These are phyloP conservation scores for Paragorgia papillata DNA, from an alignment of 92 coral and sea anemone genomes.

Conservation along the genomic window DNA sequence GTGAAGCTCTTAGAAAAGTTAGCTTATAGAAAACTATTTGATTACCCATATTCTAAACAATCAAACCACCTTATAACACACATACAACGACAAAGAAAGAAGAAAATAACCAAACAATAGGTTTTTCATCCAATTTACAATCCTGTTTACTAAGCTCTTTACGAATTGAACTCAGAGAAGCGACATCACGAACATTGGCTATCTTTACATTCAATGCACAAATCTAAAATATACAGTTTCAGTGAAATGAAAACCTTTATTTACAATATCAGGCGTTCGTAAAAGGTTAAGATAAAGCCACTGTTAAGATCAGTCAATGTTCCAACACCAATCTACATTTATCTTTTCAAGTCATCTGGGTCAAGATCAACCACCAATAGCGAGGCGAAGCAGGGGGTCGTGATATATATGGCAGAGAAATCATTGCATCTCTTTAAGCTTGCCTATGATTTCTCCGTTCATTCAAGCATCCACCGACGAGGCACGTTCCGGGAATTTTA, in stretches of 20 bases:
- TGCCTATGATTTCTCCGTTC: slow-evolving; percentile 42
- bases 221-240: slow-evolving; percentile 35
- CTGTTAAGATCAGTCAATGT: slow-evolving; percentile 10
- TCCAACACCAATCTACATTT: background rate
- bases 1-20: too few relatives aligned
- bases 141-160: background rate
- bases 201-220: slow-evolving; percentile 34
- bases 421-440: background rate
- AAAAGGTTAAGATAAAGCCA: slow-evolving; percentile 25
- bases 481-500: background rate
- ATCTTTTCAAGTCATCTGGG: background rate
- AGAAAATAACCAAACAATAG: too few relatives aligned
- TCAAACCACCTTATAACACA: too few relatives aligned
- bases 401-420: slow-evolving; percentile 22
- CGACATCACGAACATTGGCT: background rate
- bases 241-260: slow-evolving; percentile 8
- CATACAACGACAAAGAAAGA: too few relatives aligned
- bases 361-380: slow-evolving; percentile 5
- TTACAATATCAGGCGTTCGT: slow-evolving; percentile 27
- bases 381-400: slow-evolving; percentile 24
- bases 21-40: too few relatives aligned
- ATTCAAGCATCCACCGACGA: slow-evolving; percentile 15
- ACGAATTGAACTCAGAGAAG: background rate
- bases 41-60: too few relatives aligned
- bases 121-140: too few relatives aligned